Conservation (phyloP, 2,888 invertebrate species). For the Ophion costatus region DNA sequence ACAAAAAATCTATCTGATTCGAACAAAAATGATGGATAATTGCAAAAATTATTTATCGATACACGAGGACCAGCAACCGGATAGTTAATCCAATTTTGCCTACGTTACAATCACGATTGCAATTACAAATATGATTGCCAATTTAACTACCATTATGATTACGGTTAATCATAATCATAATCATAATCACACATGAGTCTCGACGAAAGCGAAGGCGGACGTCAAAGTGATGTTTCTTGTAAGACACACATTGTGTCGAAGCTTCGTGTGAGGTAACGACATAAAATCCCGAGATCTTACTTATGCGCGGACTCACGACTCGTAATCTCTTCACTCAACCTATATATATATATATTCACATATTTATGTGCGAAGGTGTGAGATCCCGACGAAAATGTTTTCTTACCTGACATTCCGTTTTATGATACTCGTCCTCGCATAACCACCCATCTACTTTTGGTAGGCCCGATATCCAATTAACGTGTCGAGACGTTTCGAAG, state of each 20-base stretch:
- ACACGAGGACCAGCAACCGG: too few species aligned
- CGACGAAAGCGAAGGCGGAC: neutral
- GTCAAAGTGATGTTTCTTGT: neutral
- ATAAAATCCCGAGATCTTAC: conserved; percentile 80
- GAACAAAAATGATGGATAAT: too few species aligned
- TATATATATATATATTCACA: conserved; percentile 31
- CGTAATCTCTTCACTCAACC: conserved; percentile 57
- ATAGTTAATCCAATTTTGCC: neutral
- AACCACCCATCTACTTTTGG: neutral
- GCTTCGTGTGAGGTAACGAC: conserved; percentile 81
- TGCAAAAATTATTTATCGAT: too few species aligned
- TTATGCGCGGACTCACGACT: conserved; percentile 70
- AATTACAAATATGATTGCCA: neutral
- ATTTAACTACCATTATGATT: neutral
- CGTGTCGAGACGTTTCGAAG: neutral
- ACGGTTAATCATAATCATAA: neutral
- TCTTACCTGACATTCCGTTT: conserved; percentile 24
- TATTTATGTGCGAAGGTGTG: conserved; percentile 49
- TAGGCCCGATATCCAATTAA: neutral
- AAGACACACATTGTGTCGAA: conserved; percentile 56
- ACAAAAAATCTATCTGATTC: too few species aligned
- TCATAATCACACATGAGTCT: neutral
- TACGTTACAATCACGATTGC: neutral
- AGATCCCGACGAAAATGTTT: conserved; percentile 44
- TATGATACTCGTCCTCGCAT: conserved; percentile 1